Evolutionary conservation across 2,888 invertebrate species (phyloP).

Genomic region (Hemicrepidius hirtus): DNA sequence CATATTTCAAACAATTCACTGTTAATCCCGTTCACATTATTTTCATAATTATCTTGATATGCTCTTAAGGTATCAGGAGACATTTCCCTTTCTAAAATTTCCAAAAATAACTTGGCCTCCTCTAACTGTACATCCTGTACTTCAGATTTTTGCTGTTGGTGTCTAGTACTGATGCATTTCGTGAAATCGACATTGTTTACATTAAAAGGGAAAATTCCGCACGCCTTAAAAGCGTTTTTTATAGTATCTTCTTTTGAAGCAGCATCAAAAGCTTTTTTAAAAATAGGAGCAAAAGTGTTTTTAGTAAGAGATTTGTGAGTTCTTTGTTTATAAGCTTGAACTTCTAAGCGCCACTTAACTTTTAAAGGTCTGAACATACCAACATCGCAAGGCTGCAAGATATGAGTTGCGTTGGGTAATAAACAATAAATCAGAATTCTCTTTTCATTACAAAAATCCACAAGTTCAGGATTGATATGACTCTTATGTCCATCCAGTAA

Average conservation of each 20-base stretch:
- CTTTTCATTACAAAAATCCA: conserved; percentile 19
- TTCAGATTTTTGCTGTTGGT: not conserved
- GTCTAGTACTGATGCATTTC: not conserved
- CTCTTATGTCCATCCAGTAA: conserved; percentile 20
- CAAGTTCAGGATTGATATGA: conserved; percentile 18
- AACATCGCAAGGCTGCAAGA: too few species aligned
- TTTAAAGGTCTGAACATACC: too few species aligned
- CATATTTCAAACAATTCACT: too few species aligned
- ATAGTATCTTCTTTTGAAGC: not conserved
- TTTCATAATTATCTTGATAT: too few species aligned
- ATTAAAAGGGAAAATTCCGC: conserved; percentile 7
- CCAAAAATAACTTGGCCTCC: too few species aligned
- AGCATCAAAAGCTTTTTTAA: too few species aligned
- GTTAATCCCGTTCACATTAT: too few species aligned
- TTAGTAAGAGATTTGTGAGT: conserved; percentile 4
- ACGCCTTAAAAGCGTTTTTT: conserved; percentile 2
- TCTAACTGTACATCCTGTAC: not conserved
- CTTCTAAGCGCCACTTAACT: not conserved
- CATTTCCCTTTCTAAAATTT: too few species aligned
- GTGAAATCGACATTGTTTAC: not conserved
- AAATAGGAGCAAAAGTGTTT: not conserved
- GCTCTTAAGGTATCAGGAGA: too few species aligned
- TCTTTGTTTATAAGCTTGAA: conserved; percentile 10
- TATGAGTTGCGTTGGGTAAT: too few species aligned
- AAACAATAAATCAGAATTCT: conserved; percentile 19